phyloP scores from a whole-genome alignment of 2,888 invertebrate genomes.

The Peribatodes rhomboidaria region DNA sequence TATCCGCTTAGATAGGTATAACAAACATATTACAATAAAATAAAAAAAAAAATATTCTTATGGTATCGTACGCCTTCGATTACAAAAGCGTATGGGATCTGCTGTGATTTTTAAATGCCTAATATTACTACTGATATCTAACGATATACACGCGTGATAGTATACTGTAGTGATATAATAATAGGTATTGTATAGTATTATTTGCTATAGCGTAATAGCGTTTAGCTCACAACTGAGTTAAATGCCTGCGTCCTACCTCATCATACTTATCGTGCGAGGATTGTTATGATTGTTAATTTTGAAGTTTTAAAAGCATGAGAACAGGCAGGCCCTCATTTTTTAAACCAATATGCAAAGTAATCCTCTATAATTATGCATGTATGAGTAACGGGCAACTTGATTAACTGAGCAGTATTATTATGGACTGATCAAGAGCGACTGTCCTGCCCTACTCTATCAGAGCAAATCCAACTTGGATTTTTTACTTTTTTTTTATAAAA shows the following conservation, averaged over 20 bases:
- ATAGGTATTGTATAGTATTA: conserved; percentile 16
- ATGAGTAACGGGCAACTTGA: too few relatives aligned
- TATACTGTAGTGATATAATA: conserved; percentile 18
- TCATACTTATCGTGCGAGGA: conserved; percentile 1
- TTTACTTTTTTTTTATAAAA: too few relatives aligned
- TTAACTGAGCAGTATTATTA: too few relatives aligned
- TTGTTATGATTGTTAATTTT: conserved; percentile 1
- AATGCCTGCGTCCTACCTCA: conserved; percentile 6
- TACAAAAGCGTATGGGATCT: conserved; percentile 4
- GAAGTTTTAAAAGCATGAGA: background rate
- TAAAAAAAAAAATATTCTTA: conserved; percentile 11
- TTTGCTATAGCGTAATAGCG: conserved; percentile 12
- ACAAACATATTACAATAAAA: conserved; percentile 8
- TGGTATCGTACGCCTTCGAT: conserved; percentile 6
- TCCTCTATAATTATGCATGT: background rate
- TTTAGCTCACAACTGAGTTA: conserved; percentile 4
- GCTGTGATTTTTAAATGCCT: conserved; percentile 21
- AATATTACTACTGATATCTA: conserved; percentile 20
- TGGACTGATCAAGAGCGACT: too few relatives aligned
- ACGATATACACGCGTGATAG: conserved; percentile 16
- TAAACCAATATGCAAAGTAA: background rate
- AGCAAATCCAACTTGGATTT: too few relatives aligned
- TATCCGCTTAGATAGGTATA: conserved; percentile 15
- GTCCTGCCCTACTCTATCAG: too few relatives aligned
- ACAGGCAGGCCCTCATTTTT: background rate